Evolutionary conservation across 2,797 vertebrate species (phyloP).

Genomic region (Nyctalus aviator): DNA sequence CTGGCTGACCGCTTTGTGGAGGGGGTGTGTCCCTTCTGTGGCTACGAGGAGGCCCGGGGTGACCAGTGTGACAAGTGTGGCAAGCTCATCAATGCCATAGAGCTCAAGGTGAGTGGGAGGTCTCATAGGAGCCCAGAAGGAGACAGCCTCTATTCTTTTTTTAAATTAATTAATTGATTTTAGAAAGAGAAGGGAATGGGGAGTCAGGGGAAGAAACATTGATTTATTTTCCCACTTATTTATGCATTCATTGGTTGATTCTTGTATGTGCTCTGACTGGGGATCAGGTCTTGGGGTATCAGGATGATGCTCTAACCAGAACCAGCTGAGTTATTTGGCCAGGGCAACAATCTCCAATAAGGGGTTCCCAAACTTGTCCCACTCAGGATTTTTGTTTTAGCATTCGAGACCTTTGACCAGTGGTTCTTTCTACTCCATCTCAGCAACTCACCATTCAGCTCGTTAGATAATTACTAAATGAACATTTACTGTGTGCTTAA

Average conservation of each 20-base stretch:
- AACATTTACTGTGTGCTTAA: background rate
- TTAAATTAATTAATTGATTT: background rate
- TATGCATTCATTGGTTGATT: background rate
- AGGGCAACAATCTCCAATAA: background rate
- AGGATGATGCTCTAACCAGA: background rate
- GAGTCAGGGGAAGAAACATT: no score
- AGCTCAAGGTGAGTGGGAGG: slow-evolving; percentile 91
- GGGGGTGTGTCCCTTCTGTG: slow-evolving; percentile 94
- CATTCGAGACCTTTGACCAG: background rate
- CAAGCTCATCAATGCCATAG: slow-evolving; percentile 96
- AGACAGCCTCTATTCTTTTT: background rate
- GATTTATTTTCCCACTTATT: background rate
- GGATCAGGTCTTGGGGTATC: background rate
- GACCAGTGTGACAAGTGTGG: slow-evolving; percentile 99
- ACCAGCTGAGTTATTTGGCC: background rate
- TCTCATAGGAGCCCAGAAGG: background rate
- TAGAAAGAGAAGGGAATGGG: background rate
- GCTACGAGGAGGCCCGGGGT: slow-evolving; percentile 94
- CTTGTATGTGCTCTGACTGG: background rate
- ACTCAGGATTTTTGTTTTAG: slow-evolving; percentile 6
- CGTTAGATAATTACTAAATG: background rate
- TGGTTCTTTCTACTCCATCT: background rate
- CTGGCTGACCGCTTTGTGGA: slow-evolving; percentile 98
- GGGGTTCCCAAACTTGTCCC: background rate
- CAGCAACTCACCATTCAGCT: background rate